A percentile compares a stretch with the other conserved stretches of the same genome.
phyloP scores from a whole-genome alignment of 2,797 vertebrate species.

The Peromyscus attwateri region DNA sequence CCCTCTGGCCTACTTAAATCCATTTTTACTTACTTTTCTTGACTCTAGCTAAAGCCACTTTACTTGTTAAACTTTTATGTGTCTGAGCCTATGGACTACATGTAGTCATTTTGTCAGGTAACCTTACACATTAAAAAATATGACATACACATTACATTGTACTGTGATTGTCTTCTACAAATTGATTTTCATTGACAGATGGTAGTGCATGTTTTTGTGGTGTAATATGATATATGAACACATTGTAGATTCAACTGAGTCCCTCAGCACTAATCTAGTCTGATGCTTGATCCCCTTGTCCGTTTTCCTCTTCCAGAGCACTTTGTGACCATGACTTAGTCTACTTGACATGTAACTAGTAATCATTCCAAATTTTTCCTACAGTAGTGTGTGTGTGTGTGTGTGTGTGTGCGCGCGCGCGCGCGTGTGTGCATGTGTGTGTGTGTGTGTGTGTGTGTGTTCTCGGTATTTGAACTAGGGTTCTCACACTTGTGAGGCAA shows the following conservation, averaged over 20 bases:
- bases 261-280: not conserved
- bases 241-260: not conserved
- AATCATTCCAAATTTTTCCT: not conserved
- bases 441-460: not conserved
- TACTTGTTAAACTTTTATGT: not conserved
- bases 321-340: not conserved
- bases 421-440: not conserved
- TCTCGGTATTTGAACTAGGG: not conserved
- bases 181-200: constrained; percentile 15
- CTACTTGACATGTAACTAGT: not conserved
- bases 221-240: not conserved
- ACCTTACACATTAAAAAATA: not conserved
- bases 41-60: not conserved
- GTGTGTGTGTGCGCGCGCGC: too few species aligned
- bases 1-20: too few species aligned
- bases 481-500: not conserved
- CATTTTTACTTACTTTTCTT: not conserved
- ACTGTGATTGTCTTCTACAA: not conserved
- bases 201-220: not conserved
- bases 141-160: not conserved
- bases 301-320: not conserved
- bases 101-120: not conserved
- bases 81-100: not conserved
- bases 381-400: not conserved
- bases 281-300: not conserved